Percentiles rank a stretch among this genome's conserved stretches.
phyloP scores from a whole-genome alignment of 2,113 vertebrate genomes.

The Chaetura pelagica region DNA sequence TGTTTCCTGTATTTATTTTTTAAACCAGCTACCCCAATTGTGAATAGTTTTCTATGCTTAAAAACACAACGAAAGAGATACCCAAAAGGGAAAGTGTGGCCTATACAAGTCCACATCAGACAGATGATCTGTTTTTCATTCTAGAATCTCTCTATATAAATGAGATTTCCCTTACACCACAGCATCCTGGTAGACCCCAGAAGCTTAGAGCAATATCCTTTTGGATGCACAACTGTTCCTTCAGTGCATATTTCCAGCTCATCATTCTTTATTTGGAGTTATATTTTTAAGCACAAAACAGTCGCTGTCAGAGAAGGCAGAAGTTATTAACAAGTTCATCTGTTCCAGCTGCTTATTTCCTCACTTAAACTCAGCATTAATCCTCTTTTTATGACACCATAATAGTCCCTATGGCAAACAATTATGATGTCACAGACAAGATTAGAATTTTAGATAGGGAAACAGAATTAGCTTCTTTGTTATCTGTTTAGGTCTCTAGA shows the following conservation, averaged over 20 bases:
- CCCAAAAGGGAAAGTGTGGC: background rate
- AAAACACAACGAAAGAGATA: background rate
- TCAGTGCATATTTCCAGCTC: background rate
- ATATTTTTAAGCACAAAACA: constrained; percentile 30
- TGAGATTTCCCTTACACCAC: background rate
- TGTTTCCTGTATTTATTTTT: background rate
- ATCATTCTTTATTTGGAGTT: constrained; percentile 23
- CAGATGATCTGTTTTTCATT: background rate
- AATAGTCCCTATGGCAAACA: constrained; percentile 66
- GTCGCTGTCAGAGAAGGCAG: constrained; percentile 16
- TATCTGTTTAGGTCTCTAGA: constrained; percentile 9
- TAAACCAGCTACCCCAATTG: background rate
- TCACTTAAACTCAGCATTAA: constrained; percentile 57
- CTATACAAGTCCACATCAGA: background rate
- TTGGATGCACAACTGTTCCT: background rate
- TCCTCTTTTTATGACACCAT: constrained; percentile 54
- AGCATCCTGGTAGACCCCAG: background rate
- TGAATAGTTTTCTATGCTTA: background rate
- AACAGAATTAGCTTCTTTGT: constrained; percentile 39
- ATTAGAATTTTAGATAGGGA: constrained; percentile 47
- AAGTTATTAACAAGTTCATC: constrained; percentile 61
- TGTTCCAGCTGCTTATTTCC: constrained; percentile 64
- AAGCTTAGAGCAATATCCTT: background rate
- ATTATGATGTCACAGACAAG: constrained; percentile 57
- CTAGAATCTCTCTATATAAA: background rate